phyloP scores from a whole-genome alignment of 2,113 vertebrate species.

The Neomonachus schauinslandi region DNA sequence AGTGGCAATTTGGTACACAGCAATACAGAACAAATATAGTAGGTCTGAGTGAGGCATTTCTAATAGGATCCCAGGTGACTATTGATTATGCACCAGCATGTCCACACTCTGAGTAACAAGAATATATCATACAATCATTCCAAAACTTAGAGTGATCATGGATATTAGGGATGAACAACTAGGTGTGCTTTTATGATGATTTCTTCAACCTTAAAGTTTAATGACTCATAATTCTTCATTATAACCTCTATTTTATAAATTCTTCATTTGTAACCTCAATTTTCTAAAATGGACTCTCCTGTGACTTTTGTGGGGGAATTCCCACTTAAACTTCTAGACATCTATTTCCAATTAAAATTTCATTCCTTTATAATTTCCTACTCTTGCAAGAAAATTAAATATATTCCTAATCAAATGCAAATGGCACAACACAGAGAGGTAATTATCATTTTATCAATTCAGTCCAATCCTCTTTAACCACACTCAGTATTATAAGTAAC shows the following conservation, averaged over 20 bases:
- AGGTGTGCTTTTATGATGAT: background rate
- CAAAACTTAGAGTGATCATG: background rate
- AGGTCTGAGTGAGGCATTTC: background rate
- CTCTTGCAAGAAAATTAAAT: constrained; percentile 66
- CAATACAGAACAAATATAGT: background rate
- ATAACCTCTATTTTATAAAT: background rate
- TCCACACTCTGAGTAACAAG: background rate
- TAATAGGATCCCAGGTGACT: background rate
- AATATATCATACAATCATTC: background rate
- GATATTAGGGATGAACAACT: background rate
- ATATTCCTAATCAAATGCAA: constrained; percentile 67
- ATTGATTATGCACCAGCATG: background rate
- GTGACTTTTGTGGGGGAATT: constrained; percentile 6
- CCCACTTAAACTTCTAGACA: background rate
- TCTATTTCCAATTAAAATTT: constrained; percentile 48
- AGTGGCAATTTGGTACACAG: background rate
- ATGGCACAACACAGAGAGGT: background rate
- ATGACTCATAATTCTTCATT: background rate
- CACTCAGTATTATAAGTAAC: background rate
- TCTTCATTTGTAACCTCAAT: background rate
- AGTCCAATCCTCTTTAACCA: constrained; percentile 29
- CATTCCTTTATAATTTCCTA: constrained; percentile 33
- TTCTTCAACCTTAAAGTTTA: background rate
- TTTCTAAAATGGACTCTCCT: background rate
- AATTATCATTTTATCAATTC: constrained; percentile 67